Percentiles rank a stretch among this genome's conserved stretches.
Evolutionary conservation across 2,888 invertebrate species (phyloP).

Genomic region (Sepioteuthis lessoniana): DNA sequence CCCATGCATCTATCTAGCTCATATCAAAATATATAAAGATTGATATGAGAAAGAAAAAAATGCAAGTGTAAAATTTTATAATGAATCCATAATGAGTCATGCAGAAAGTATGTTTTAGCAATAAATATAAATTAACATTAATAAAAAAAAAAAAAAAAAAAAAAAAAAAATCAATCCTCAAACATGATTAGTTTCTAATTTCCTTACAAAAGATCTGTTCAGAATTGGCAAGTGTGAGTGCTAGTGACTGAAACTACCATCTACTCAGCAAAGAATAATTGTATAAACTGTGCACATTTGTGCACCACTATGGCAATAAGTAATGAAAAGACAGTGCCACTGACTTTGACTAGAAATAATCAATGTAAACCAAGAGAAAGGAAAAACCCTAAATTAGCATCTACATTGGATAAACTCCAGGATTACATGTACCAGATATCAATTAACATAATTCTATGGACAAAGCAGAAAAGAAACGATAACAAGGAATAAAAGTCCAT

Average conservation of each 20-base stretch:
- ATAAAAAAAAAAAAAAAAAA: too few relatives aligned
- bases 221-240: neutral
- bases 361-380: neutral
- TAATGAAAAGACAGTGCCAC: neutral
- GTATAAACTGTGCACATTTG: neutral
- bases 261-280: neutral
- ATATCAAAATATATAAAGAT: too few relatives aligned
- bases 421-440: neutral
- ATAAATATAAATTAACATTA: too few relatives aligned
- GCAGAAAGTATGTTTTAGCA: too few relatives aligned
- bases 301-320: constrained; percentile 5
- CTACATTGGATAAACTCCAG: neutral
- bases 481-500: neutral
- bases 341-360: neutral
- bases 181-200: neutral
- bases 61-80: too few relatives aligned
- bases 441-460: constrained; percentile 20
- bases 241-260: neutral
- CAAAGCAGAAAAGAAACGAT: neutral
- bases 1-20: too few relatives aligned
- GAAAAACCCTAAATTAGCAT: neutral
- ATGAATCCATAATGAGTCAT: too few relatives aligned
- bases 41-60: too few relatives aligned
- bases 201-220: neutral
- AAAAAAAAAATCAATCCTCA: too few relatives aligned